Base-by-base conservation (phyloP, 2,888 invertebrate species). In the Acrobasis repandana region DNA sequence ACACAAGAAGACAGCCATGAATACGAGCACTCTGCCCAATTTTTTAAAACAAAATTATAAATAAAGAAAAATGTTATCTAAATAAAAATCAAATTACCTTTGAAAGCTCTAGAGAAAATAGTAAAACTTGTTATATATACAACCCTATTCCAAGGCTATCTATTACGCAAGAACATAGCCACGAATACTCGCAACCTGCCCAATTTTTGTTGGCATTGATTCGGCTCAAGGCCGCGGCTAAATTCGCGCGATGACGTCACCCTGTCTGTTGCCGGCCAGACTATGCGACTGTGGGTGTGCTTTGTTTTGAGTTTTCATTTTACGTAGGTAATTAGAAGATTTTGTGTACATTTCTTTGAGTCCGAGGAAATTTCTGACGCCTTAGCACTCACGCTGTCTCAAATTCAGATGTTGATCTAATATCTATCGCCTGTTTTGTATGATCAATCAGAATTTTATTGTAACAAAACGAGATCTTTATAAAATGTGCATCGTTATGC, bases 191-290 rank as follows among this genome's bases (percentile, higher is more conserved):
- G 66, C 61, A 64, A 61, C 63, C 74, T 70, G 80, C 79, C 86
- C 77, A 88, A 86, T 85, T 74, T 84, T 82, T 79, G 77, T 80
- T 80, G 89, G 89, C 90, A 90, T 88, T 90, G 91, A 82, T 80
- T 78, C 70, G 72, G 76, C 77, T 74, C 90, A 91, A 91, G 91
- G 91, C 86, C 82, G 67, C 74, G 72, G 71, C 82, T 82, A 83
- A 81, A 86, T 82, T 78, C 80, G 80, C 67, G 73, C 71, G 69
- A 67, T 88, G 89, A 90, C 90, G 88, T 90, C 88, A 90, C 67
- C 60, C 61, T 64, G 72, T 73, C 74, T 58, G 67, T 65, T 61
- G 50, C 65, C 63, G 58, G 57, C 58, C 61, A 61, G 61, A 63
- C 60, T 43, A 16, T 28, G 52, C 59, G 67, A 57, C 66, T 61